Evolutionary conservation across 2,113 vertebrate genomes (phyloP).

Genomic region (Epinephelus lanceolatus): DNA sequence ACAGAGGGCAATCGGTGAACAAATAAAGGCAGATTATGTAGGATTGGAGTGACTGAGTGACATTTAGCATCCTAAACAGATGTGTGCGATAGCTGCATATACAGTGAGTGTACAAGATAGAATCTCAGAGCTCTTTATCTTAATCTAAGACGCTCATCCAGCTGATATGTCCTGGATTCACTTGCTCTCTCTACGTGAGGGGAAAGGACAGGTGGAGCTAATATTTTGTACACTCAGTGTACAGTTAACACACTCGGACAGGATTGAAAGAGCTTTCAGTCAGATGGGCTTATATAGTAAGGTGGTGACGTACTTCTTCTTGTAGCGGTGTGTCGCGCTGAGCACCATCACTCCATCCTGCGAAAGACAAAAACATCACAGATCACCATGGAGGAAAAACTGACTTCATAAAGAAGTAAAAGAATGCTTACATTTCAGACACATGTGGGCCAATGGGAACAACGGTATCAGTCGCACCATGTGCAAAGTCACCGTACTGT

Average conservation of each 20-base stretch:
- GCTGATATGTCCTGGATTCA: neutral
- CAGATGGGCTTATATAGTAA: constrained; percentile 88
- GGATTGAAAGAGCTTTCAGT: constrained; percentile 29
- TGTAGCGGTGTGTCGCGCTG: constrained; percentile 96
- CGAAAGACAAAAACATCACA: constrained; percentile 2
- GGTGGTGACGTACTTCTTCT: constrained; percentile 99
- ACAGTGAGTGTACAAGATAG: constrained; percentile 54
- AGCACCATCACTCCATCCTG: constrained; percentile 99
- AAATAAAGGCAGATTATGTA: constrained; percentile 44
- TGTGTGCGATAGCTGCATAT: constrained; percentile 30
- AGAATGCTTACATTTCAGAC: neutral
- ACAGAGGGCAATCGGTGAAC: constrained; percentile 27
- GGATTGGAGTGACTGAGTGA: constrained; percentile 4
- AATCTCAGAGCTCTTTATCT: constrained; percentile 2
- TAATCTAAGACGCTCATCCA: neutral
- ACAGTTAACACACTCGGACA: constrained; percentile 17
- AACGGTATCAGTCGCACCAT: constrained; percentile 18
- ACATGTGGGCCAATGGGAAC: neutral
- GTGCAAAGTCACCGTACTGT: neutral
- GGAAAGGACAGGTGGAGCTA: constrained; percentile 5
- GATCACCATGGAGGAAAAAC: neutral
- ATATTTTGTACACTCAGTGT: constrained; percentile 62
- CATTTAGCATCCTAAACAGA: constrained; percentile 15
- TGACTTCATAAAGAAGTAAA: neutral
- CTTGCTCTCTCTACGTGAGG: neutral